Percentiles rank a stretch among this genome's conserved stretches.
Evolutionary conservation across 1,140 invertebrate species (phyloP).

Genomic region (Artemia franciscana): DNA sequence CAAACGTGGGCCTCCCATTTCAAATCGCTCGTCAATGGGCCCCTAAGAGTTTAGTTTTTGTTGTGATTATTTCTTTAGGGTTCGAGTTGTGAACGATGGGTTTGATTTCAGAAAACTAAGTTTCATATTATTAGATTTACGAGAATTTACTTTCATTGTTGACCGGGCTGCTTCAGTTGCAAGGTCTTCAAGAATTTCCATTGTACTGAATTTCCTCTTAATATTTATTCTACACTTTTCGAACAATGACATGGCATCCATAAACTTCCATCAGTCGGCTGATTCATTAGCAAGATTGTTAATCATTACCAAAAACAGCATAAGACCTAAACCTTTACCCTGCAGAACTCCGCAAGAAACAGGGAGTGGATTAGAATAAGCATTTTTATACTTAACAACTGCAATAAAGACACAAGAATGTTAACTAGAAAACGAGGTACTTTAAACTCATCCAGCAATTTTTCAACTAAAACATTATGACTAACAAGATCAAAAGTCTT

Average conservation of each 20-base stretch:
- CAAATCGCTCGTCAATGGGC: neutral
- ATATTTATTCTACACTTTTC: too few relatives aligned
- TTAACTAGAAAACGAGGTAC: neutral
- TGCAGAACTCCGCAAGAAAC: neutral
- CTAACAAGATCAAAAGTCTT: neutral
- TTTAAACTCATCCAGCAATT: neutral
- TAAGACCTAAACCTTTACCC: too few relatives aligned
- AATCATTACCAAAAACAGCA: too few relatives aligned
- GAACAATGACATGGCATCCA: too few relatives aligned
- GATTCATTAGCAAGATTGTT: too few relatives aligned
- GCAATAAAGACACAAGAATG: neutral
- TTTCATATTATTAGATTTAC: neutral
- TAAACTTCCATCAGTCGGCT: too few relatives aligned
- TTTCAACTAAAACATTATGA: neutral
- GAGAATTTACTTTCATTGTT: neutral
- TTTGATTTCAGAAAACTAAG: neutral
- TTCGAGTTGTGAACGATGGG: too few relatives aligned
- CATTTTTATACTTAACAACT: neutral
- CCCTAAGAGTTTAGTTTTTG: neutral
- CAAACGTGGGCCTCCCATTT: neutral
- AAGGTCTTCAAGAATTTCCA: neutral
- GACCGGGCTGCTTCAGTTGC: neutral
- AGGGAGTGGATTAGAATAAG: neutral
- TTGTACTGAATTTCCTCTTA: neutral
- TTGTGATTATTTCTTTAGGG: neutral